Percentiles rank a stretch among this genome's conserved stretches.
phyloP scores from a whole-genome alignment of 2,888 invertebrate genomes.

The Ephialtes manifestator region DNA sequence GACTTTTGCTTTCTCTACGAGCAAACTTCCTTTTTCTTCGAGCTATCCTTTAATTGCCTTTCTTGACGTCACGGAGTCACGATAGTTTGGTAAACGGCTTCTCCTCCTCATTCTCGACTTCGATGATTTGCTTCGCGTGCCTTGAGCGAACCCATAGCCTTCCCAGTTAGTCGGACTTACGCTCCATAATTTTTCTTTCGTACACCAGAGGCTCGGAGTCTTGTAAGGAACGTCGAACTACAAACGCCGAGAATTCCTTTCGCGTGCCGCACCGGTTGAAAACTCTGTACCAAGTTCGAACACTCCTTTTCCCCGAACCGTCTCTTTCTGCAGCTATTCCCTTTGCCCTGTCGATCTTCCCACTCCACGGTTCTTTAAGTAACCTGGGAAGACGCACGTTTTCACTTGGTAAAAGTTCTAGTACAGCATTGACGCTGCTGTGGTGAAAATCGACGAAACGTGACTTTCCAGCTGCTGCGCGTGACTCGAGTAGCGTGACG shows the following conservation, averaged over 20 bases:
- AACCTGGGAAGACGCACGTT: slow-evolving; percentile 72
- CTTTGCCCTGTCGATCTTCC: slow-evolving; percentile 33
- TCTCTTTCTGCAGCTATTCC: slow-evolving; percentile 27
- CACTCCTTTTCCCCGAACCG: neutral
- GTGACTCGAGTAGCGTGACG: slow-evolving; percentile 11
- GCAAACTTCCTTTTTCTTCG: slow-evolving; percentile 5
- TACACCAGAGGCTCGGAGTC: slow-evolving; percentile 7
- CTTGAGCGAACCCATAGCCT: neutral
- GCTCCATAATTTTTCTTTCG: slow-evolving; percentile 59
- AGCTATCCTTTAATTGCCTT: slow-evolving; percentile 51
- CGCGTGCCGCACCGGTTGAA: slow-evolving; percentile 46
- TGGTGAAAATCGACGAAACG: slow-evolving; percentile 77
- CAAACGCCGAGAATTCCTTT: slow-evolving; percentile 66
- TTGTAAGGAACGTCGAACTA: slow-evolving; percentile 69
- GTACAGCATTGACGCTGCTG: slow-evolving; percentile 62
- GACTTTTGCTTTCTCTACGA: slow-evolving; percentile 4
- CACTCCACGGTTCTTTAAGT: neutral
- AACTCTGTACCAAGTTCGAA: slow-evolving; percentile 54
- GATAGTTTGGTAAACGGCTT: slow-evolving; percentile 37
- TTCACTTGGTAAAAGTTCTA: slow-evolving; percentile 75
- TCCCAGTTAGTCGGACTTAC: slow-evolving; percentile 48
- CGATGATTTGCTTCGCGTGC: slow-evolving; percentile 40
- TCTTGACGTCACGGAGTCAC: slow-evolving; percentile 56
- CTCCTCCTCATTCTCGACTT: slow-evolving; percentile 36
- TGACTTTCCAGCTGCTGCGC: slow-evolving; percentile 76